Conservation (phyloP, 2,888 invertebrate genomes). For the Drosophila kuntzei region DNA sequence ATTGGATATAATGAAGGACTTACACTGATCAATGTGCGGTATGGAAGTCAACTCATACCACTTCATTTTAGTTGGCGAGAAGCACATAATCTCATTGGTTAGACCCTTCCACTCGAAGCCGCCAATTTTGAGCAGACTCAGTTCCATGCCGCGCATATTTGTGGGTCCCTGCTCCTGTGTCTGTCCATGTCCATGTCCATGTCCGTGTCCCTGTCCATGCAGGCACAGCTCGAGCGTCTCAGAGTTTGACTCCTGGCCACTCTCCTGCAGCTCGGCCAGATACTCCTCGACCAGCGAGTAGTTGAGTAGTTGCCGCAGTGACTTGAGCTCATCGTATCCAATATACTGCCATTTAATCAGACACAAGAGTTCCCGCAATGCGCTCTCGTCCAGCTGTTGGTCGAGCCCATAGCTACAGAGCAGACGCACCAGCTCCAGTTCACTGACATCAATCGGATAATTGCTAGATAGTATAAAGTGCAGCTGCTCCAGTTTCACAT, state of each 20-base stretch:
- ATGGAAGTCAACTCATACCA: slow-evolving; percentile 89
- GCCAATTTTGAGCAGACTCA: slow-evolving; percentile 89
- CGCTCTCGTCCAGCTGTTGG: slow-evolving; percentile 51
- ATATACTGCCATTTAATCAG: slow-evolving; percentile 64
- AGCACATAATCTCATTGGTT: slow-evolving; percentile 89
- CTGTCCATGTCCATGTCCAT: no score
- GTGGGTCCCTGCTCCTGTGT: slow-evolving; percentile 44
- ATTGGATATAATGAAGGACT: slow-evolving; percentile 18
- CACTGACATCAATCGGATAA: slow-evolving; percentile 88
- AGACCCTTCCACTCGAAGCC: slow-evolving; percentile 89
- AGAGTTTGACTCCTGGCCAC: neutral
- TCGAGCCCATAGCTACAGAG: slow-evolving; percentile 58
- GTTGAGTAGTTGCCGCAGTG: slow-evolving; percentile 41
- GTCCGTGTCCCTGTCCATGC: slow-evolving; percentile 1
- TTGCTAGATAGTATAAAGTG: slow-evolving; percentile 88
- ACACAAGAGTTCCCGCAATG: slow-evolving; percentile 45
- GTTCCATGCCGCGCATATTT: slow-evolving; percentile 89
- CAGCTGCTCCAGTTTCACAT: slow-evolving; percentile 88
- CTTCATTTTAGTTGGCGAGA: slow-evolving; percentile 87
- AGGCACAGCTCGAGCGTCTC: slow-evolving; percentile 21
- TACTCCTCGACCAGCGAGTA: slow-evolving; percentile 59
- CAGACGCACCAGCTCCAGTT: slow-evolving; percentile 60
- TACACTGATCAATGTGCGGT: slow-evolving; percentile 90
- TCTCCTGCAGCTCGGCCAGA: slow-evolving; percentile 30
- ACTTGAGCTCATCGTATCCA: slow-evolving; percentile 41